Conservation (phyloP, 2,113 vertebrate species). For the Leuciscus idus region DNA sequence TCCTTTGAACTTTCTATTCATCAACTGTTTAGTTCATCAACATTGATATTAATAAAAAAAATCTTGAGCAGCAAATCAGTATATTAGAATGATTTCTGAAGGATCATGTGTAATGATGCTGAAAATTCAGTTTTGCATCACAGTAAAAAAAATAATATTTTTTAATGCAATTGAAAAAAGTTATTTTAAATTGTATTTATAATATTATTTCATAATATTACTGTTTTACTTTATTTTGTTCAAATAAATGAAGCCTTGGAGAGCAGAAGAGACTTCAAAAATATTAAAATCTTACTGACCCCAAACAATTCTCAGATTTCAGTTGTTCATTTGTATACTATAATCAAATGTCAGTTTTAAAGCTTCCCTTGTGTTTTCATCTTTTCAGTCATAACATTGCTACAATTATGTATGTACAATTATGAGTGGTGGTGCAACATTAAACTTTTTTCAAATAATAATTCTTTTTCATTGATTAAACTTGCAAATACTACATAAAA, state of each 20-base stretch:
- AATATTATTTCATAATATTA: too few relatives aligned
- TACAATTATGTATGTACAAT: background rate
- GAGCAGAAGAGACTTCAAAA: background rate
- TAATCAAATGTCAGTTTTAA: background rate
- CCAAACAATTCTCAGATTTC: background rate
- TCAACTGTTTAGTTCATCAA: background rate
- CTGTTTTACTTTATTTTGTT: too few relatives aligned
- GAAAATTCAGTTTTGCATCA: too few relatives aligned
- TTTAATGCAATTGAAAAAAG: too few relatives aligned
- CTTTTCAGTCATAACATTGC: background rate
- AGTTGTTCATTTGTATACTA: background rate
- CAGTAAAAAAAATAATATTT: too few relatives aligned
- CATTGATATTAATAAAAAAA: background rate
- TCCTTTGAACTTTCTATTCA: too few relatives aligned
- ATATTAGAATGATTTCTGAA: too few relatives aligned
- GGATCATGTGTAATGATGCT: too few relatives aligned
- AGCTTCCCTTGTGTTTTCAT: background rate
- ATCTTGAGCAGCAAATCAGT: too few relatives aligned
- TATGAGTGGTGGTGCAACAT: background rate
- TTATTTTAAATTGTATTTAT: too few relatives aligned
- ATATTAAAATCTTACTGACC: background rate
- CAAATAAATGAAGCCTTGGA: too few relatives aligned
- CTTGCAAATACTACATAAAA: background rate
- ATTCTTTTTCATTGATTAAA: background rate
- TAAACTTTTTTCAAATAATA: background rate